Evolutionary conservation across 2,797 vertebrate genomes (phyloP).

Genomic region (Artibeus lituratus): DNA sequence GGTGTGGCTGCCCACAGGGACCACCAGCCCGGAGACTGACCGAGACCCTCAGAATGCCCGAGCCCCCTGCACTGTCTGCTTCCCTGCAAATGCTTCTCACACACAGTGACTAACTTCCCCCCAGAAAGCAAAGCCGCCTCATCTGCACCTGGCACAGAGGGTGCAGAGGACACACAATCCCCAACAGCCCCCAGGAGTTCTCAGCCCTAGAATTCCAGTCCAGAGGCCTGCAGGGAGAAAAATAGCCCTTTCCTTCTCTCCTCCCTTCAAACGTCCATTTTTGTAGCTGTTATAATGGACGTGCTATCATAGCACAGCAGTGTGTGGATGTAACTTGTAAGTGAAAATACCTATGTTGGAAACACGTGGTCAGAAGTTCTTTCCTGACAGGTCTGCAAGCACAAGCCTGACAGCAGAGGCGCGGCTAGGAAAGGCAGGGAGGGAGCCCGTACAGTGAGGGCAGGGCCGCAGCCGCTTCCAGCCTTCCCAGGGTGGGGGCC

Average conservation of each 20-base stretch:
- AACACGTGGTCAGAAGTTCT: not conserved
- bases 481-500: not conserved
- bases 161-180: not conserved
- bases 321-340: not conserved
- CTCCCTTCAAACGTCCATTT: not conserved
- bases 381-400: not conserved
- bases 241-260: not conserved
- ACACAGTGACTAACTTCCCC: not conserved
- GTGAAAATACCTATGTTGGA: not conserved
- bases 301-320: not conserved
- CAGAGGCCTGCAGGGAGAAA: not conserved
- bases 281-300: not conserved
- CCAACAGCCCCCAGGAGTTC: not conserved
- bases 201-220: not conserved
- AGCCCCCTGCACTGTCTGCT: not conserved
- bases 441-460: accelerated
- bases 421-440: not conserved
- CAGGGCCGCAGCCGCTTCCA: not conserved
- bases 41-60: not conserved
- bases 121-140: not conserved
- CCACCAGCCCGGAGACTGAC: not conserved
- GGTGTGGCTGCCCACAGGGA: not conserved
- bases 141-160: not conserved
- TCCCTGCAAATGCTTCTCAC: not conserved
- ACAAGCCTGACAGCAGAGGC: not conserved